Base-by-base conservation (phyloP, 2,113 vertebrate species). In the Bubo blakistoni region DNA sequence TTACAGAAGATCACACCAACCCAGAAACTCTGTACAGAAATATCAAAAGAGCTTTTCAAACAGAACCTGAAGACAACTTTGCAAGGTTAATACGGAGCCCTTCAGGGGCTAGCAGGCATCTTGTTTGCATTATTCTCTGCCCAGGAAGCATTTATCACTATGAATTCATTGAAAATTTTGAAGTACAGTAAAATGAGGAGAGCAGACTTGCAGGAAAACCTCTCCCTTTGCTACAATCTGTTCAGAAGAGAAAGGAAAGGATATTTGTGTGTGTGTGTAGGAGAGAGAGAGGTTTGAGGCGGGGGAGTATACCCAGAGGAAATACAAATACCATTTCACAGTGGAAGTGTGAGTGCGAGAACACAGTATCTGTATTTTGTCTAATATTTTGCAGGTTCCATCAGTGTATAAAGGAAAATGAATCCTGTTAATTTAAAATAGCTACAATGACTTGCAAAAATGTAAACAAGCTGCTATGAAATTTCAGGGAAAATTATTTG, bases 321-420 rank as follows among this genome's bases (percentile, higher is more conserved):
- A 95, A 90, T 72, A 92, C 73, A 95, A 92, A 96, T 81, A 89
- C 69, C 61, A 76, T 83, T 95, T 90, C 84, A 73, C 96, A 91
- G 84, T 49, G 29, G n/a, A 73, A 91, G 69, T 69, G 81, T 77
- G 85, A 93, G 61, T 72, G 82, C 0, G 3, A 94, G 79, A 96
- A 66, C 46, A 57, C 58, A 47, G 58, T 27, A 87, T 72, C 86
- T 87, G 36, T 81, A 52, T 90, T 94, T 91, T 73, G 66, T 57
- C 71, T 86, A 90, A 72, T 95, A 90, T 77, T 69, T 86, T 91
- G 62, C 83, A 51, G 63, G 29, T 86, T 85, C 62, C 46, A 22
- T 40, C 72, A 65, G 30, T 59, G 27, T 47, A 47, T 62, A 85
- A 76, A 91, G 46, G 44, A 66, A 95, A 73, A 54, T 0, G 7